Evolutionary conservation across 2,797 vertebrate genomes (phyloP), one percentile per base, ranked within the genome.

Genomic region (Notolabrus celidotus): DNA sequence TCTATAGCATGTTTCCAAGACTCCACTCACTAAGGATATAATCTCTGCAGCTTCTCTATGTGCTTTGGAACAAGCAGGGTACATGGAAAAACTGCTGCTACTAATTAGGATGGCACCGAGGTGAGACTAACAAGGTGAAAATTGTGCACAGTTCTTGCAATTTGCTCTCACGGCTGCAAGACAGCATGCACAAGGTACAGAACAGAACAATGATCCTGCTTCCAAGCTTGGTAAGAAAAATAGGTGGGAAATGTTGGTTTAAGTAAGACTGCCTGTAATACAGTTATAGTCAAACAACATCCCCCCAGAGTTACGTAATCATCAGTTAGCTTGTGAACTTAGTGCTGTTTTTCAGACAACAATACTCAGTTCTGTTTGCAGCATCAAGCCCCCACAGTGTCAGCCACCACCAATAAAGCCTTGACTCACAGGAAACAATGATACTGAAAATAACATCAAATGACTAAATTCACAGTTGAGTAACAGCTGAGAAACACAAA

Each of bases 371-470:
- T 19, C 29, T 51, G 56, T 76, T 70, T 64, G 49, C 49, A 55
- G 53, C 50, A 53, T 51, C 36, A 61, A 25, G 10, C 31, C 45
- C 45, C 41, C 1, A 5, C 27, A 47, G 66, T 74, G 47, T 63
- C 57, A 74, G 62, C 62, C 47, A 58, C 60, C 60, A 39, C 59
- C 43, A 49, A 70, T 62, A 39, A 53, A 66, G 42, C 71, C n/a
- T 17, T 53, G n/a, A 61, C 67, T 60, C 19, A n/a, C 33, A 17
- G 6, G 17, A 67, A 59, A 56, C 49, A 62, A 38, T 41, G 31
- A 42, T 19, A 39, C 47, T 54, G n/a, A 43, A 74, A 70, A 70
- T 20, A 50, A 68, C 47, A 53, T 22, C 6, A 46, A 64, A 41
- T 0, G 9, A 7, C 17, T 63, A 33, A 38, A 57, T 10, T 27